phyloP scores from a whole-genome alignment of 2,113 vertebrate species.

The Erythrolamprus reginae region DNA sequence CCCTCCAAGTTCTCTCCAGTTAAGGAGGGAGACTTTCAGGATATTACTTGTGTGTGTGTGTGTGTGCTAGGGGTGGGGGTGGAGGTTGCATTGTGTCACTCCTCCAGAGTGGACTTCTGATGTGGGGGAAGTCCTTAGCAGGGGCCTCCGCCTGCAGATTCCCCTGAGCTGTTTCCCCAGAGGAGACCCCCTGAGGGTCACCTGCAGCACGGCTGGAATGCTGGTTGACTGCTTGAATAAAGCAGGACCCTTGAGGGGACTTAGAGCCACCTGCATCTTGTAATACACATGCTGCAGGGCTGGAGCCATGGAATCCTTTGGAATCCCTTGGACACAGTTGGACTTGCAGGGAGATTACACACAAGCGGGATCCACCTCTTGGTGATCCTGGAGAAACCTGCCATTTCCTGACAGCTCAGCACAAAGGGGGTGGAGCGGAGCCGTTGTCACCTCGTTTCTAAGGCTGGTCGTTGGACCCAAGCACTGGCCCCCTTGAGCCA shows the following conservation, averaged over 20 bases:
- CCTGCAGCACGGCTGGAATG: neutral
- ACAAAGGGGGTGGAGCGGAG: constrained; percentile 61
- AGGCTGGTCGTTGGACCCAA: constrained; percentile 24
- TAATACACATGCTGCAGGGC: constrained; percentile 43
- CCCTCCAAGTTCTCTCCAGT: too few relatives aligned
- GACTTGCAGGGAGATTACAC: constrained; percentile 67
- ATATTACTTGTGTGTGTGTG: neutral
- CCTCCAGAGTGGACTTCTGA: neutral
- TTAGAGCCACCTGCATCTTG: neutral
- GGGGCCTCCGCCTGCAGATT: neutral
- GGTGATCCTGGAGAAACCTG: constrained; percentile 70
- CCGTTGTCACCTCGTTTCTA: constrained; percentile 75
- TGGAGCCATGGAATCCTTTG: constrained; percentile 74
- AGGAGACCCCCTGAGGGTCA: neutral
- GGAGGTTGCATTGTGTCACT: neutral
- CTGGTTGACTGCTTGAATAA: neutral
- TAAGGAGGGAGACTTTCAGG: neutral
- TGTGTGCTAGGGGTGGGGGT: too few relatives aligned
- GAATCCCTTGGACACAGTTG: constrained; percentile 61
- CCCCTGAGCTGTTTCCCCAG: neutral
- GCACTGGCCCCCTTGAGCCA: constrained; percentile 36
- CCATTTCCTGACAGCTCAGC: constrained; percentile 64
- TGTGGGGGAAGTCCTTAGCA: neutral
- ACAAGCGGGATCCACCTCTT: constrained; percentile 68
- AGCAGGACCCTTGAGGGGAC: neutral